Percentiles rank a stretch among this genome's conserved stretches.
Evolutionary conservation across 2,113 vertebrate species (phyloP).

Genomic region (Onychostruthus taczanowskii): DNA sequence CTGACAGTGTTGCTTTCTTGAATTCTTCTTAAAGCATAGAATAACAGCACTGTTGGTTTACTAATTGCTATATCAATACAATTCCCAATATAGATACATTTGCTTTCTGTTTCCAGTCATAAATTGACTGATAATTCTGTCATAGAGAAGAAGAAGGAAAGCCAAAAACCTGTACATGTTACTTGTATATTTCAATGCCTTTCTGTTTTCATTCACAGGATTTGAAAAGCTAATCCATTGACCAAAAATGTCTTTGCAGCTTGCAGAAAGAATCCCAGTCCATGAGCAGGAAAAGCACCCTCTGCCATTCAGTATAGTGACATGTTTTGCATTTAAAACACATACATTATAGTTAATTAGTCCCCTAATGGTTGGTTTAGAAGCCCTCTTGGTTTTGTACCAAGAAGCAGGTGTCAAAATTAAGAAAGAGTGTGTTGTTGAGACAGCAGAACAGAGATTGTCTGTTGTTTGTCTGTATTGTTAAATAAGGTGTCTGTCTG

Average conservation of each 20-base stretch:
- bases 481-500: background rate
- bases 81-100: background rate
- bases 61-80: slow-evolving; percentile 13
- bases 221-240: background rate
- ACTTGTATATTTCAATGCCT: background rate
- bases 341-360: background rate
- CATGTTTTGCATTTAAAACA: background rate
- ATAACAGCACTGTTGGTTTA: background rate
- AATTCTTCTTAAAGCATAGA: slow-evolving; percentile 8
- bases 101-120: slow-evolving; percentile 10
- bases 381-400: background rate
- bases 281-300: background rate
- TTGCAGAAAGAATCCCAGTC: background rate
- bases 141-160: background rate
- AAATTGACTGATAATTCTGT: background rate
- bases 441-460: background rate
- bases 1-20: background rate
- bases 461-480: background rate
- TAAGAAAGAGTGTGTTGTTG: background rate
- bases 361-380: background rate
- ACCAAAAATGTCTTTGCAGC: background rate
- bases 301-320: background rate
- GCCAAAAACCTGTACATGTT: background rate
- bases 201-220: background rate
- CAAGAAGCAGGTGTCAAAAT: background rate